Evolutionary conservation across 2,113 vertebrate species (phyloP).

Genomic region (Micromys minutus): DNA sequence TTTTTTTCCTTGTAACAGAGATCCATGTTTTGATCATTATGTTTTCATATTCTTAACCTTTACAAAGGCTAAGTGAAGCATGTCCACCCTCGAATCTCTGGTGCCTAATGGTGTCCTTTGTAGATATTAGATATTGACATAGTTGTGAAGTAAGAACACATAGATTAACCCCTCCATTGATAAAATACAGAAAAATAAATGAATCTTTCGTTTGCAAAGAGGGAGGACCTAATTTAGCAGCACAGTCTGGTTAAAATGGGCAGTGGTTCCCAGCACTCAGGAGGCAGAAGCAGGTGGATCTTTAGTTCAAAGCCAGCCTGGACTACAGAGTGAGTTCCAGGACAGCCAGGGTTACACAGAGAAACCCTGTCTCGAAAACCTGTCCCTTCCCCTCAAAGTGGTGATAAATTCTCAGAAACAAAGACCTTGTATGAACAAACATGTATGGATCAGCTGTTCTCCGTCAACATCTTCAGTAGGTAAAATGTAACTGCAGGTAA

Average conservation of each 20-base stretch:
- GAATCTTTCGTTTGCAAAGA: conserved; percentile 44
- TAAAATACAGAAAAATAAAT: conserved; percentile 25
- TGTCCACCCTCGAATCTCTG: not conserved
- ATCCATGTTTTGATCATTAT: conserved; percentile 9
- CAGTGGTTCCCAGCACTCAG: not conserved
- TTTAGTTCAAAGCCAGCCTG: not conserved
- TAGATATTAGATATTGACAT: not conserved
- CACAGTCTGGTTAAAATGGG: not conserved
- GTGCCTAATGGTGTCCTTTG: not conserved
- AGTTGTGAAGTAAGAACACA: conserved; percentile 37
- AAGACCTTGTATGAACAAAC: not conserved
- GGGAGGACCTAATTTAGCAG: not conserved
- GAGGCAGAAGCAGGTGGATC: not conserved
- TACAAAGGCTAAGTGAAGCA: not conserved
- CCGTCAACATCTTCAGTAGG: not conserved
- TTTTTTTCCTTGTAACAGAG: not conserved
- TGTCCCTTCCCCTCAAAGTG: not conserved
- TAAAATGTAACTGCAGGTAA: not conserved
- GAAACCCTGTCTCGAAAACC: not conserved
- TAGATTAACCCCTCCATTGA: not conserved
- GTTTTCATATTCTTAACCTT: conserved; percentile 11
- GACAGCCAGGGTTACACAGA: not conserved
- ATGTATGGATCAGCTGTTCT: not conserved
- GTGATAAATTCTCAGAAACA: conserved; percentile 44
- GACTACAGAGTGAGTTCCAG: not conserved